Evolutionary conservation across 2,888 invertebrate genomes (phyloP).

Genomic region (Drosophila mimetica): DNA sequence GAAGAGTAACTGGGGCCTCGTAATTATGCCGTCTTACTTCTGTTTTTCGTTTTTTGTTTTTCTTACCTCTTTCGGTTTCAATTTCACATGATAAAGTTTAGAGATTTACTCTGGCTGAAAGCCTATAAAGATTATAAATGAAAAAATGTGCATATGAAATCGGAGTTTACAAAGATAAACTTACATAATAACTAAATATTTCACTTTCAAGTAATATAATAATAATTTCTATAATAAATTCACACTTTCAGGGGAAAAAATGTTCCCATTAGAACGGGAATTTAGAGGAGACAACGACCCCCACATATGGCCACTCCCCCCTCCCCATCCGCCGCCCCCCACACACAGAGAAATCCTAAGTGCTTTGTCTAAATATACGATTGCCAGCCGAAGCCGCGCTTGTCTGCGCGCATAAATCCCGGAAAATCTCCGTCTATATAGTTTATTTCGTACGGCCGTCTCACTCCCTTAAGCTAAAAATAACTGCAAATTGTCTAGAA

Average conservation of each 20-base stretch:
- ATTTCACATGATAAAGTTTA: constrained; percentile 10
- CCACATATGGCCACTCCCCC: constrained; percentile 8
- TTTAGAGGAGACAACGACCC: not conserved
- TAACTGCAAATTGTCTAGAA: constrained; percentile 58
- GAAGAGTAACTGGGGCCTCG: constrained; percentile 26
- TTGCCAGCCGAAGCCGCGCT: constrained; percentile 27
- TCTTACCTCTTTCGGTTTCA: constrained; percentile 4
- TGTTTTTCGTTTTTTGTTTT: constrained; percentile 11
- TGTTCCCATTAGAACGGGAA: not conserved
- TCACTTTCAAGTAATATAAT: too few relatives aligned
- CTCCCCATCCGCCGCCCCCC: constrained; percentile 6
- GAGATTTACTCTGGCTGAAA: not conserved
- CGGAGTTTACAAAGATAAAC: not conserved
- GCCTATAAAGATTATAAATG: not conserved
- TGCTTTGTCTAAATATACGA: constrained; percentile 29
- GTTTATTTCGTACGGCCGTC: constrained; percentile 1
- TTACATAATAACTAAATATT: too few relatives aligned
- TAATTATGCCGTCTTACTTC: constrained; percentile 52
- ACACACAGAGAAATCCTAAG: constrained; percentile 15
- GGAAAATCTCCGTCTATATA: constrained; percentile 20
- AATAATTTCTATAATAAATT: too few relatives aligned
- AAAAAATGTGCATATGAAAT: not conserved
- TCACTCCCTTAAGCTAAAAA: constrained; percentile 48
- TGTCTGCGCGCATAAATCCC: constrained; percentile 17
- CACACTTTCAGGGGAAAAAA: not conserved